Conservation (phyloP, 2,888 invertebrate genomes). For the Trileptium ribeirensis region DNA sequence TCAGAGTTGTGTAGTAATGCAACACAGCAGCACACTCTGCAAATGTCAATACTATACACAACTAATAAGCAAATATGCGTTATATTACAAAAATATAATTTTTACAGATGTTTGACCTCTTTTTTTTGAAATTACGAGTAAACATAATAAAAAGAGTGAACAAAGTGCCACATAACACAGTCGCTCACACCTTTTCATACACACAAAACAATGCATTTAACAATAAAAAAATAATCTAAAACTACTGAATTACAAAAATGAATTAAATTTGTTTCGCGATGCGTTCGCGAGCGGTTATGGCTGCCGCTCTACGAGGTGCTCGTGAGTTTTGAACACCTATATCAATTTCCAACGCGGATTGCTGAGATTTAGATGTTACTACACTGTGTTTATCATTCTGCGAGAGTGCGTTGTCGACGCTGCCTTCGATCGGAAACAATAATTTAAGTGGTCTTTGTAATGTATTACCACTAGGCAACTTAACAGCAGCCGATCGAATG, state of each 20-base stretch:
- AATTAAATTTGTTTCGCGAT: background rate
- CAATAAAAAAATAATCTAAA: background rate
- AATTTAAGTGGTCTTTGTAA: background rate
- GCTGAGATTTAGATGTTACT: background rate
- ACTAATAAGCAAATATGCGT: too few relatives aligned
- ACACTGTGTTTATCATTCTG: background rate
- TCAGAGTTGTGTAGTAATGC: background rate
- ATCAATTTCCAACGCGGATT: background rate
- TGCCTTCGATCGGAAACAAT: background rate
- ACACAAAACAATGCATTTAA: background rate
- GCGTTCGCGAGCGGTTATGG: background rate
- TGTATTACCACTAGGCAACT: background rate
- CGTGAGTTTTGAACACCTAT: background rate
- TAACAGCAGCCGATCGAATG: background rate
- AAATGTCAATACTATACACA: too few relatives aligned
- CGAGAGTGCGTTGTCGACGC: background rate
- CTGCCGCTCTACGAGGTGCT: background rate
- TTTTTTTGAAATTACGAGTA: too few relatives aligned
- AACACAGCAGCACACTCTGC: background rate
- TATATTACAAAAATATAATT: too few relatives aligned
- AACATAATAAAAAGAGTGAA: too few relatives aligned
- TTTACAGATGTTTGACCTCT: too few relatives aligned
- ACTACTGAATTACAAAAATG: background rate
- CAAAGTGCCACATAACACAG: too few relatives aligned
- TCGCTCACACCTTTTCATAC: background rate